Conservation (phyloP, 2,888 invertebrate genomes). For the Capitulum mitella region DNA sequence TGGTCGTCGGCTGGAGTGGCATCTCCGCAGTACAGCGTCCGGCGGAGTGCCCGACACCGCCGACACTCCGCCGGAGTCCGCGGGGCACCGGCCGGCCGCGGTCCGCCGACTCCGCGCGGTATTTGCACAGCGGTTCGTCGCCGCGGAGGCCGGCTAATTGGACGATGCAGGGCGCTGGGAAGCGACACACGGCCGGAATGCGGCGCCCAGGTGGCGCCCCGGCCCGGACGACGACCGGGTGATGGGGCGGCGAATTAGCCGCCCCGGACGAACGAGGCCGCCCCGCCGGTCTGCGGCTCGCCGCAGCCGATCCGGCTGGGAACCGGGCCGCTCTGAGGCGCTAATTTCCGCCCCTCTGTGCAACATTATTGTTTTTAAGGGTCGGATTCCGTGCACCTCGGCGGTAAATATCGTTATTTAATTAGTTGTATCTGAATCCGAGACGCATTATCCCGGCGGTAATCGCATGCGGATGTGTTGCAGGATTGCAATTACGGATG, state of each 20-base stretch:
- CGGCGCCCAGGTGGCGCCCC: background rate
- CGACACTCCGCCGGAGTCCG: background rate
- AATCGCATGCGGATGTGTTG: slow-evolving; percentile 4
- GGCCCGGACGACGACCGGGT: too few relatives aligned
- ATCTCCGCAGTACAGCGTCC: too few relatives aligned
- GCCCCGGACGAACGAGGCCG: too few relatives aligned
- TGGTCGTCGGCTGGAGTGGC: too few relatives aligned
- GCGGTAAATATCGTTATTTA: background rate
- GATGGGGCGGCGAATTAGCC: too few relatives aligned
- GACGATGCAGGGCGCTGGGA: slow-evolving; percentile 2
- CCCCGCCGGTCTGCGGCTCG: too few relatives aligned
- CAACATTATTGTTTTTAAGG: background rate
- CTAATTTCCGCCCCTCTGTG: background rate
- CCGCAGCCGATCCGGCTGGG: background rate
- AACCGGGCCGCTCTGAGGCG: background rate
- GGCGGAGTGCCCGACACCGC: too few relatives aligned
- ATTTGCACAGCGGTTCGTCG: background rate
- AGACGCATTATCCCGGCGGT: background rate
- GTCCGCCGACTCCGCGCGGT: background rate
- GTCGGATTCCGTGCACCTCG: background rate
- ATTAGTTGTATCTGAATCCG: slow-evolving; percentile 4
- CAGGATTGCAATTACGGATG: background rate
- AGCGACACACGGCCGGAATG: background rate
- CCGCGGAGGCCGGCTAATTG: background rate
- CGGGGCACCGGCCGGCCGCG: background rate